Evolutionary conservation across 2,113 vertebrate species (phyloP).

Genomic region (Sitta europaea): DNA sequence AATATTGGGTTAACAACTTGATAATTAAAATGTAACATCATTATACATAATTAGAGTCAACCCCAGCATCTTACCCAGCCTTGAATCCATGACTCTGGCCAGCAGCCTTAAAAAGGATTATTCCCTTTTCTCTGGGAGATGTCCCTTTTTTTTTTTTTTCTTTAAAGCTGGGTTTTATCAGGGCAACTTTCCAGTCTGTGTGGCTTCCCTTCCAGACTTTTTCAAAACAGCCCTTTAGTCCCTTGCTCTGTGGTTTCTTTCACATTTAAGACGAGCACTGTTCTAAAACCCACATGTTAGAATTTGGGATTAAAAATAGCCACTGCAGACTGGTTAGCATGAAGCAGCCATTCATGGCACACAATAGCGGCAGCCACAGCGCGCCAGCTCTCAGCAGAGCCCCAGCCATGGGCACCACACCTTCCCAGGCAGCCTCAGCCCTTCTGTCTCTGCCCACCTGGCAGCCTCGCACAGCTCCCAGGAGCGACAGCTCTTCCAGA

Average conservation of each 20-base stretch:
- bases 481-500: neutral
- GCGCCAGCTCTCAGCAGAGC: neutral
- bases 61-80: neutral
- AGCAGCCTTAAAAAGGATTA: neutral
- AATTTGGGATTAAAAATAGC: slow-evolving; percentile 57
- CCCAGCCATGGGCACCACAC: fast-evolving
- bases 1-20: neutral
- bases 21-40: neutral
- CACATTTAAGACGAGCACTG: slow-evolving; percentile 27
- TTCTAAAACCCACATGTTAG: slow-evolving; percentile 39
- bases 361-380: neutral
- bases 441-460: neutral
- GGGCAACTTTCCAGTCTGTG: slow-evolving; percentile 36
- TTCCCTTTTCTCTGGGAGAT: neutral
- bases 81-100: neutral
- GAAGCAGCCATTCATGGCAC: slow-evolving; percentile 41
- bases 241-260: slow-evolving; percentile 57
- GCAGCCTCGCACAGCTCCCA: neutral
- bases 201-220: slow-evolving; percentile 27
- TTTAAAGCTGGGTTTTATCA: neutral
- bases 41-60: neutral
- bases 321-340: neutral
- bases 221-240: slow-evolving; percentile 49
- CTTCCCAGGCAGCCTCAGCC: neutral
- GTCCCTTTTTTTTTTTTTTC: neutral